These are phyloP conservation scores for Drosophila anomelani DNA, from an alignment of 2,888 invertebrate genomes.

Conservation along the genomic window DNA sequence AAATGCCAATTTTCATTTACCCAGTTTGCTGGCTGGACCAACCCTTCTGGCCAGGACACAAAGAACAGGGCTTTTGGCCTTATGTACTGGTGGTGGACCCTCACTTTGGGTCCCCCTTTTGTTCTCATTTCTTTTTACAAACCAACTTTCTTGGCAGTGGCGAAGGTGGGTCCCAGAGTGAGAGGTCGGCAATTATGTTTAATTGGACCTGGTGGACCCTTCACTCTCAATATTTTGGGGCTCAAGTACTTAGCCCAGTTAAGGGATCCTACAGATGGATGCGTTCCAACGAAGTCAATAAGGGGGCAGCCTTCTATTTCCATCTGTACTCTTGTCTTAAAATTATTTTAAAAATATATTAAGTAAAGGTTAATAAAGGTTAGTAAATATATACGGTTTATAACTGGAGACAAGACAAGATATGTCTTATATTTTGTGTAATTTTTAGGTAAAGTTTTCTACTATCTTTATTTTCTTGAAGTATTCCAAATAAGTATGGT, in stretches of 20 bases:
- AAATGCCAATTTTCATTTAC: constrained; percentile 82
- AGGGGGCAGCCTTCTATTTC: background rate
- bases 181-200: constrained; percentile 69
- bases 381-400: background rate
- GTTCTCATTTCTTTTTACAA: constrained; percentile 27
- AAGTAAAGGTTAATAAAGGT: background rate
- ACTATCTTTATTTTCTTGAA: too few relatives aligned
- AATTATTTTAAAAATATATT: background rate
- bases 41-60: constrained; percentile 62
- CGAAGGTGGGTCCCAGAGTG: constrained; percentile 6
- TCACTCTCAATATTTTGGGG: constrained; percentile 42
- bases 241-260: constrained; percentile 39
- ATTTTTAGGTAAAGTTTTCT: background rate
- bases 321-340: background rate
- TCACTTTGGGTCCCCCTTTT: constrained; percentile 29
- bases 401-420: background rate
- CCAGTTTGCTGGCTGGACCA: constrained; percentile 53
- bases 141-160: constrained; percentile 36
- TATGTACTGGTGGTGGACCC: constrained; percentile 63
- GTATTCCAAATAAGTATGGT: background rate
- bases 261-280: constrained; percentile 18
- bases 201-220: constrained; percentile 73
- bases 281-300: constrained; percentile 5
- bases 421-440: background rate
- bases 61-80: constrained; percentile 20